Base-by-base conservation (phyloP, 2,797 vertebrate genomes). In the Chloroceryle inda region DNA sequence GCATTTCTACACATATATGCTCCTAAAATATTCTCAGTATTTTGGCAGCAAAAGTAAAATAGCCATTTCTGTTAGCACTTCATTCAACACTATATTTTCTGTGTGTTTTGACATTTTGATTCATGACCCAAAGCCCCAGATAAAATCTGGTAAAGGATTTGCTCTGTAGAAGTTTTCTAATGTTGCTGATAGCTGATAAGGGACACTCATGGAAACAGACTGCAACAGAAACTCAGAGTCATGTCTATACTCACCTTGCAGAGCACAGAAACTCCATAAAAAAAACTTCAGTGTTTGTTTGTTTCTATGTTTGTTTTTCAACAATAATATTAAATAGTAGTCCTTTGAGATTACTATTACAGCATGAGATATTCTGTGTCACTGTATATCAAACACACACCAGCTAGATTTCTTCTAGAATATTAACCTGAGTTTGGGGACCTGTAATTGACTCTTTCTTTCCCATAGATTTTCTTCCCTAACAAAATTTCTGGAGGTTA, bases 51-150 rank as follows among this genome's bases (percentile, higher is more conserved):
- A 52, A 95, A 62, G 24, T 47, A 55, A 78, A 87, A 13, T 2
- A 63, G 15, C 74, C 38, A 85, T 82, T 92, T 71, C 37, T 64
- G 5, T 58, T 74, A 87, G 29, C 29, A 71, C 11, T 83, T 92
- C 26, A 68, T 80, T 83, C 49, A 71, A 40, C 0, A 0, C 33
- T 83, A n/a, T 56, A 44, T 21, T 56, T 10, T 19, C 0, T 37
- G 17, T 66, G 6, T 80, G 61, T 85, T 92, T 89, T 74, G 72
- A 82, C n/a, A 44, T 66, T 82, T 20, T 79, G 52, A 67, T 53
- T 82, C 1, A 5, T 53, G 47, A 72, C 31, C 9, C 12, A 68
- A n/a, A 78, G 22, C 22, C 20, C 38, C 53, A 63, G 16, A 72
- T 49, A 95, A 89, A 81, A 76, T 64, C 2, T 67, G 45, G 58